Conservation (phyloP, 2,797 vertebrate species). For the Ispidina lecontei region DNA sequence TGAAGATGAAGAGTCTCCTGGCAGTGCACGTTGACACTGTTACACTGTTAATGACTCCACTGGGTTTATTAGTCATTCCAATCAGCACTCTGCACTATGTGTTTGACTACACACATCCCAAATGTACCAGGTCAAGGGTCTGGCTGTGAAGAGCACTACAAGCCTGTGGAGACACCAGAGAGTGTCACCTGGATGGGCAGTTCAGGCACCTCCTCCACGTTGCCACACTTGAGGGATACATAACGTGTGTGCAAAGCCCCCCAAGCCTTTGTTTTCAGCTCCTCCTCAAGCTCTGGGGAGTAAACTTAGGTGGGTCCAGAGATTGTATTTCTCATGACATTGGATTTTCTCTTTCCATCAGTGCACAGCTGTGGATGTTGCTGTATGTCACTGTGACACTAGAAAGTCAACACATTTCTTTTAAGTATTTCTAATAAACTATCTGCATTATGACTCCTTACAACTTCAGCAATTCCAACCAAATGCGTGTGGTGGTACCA, state of each 20-base stretch:
- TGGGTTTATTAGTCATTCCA: neutral
- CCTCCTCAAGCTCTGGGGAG: neutral
- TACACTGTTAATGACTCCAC: neutral
- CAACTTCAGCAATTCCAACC: neutral
- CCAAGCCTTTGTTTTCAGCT: neutral
- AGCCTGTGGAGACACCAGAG: neutral
- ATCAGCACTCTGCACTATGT: neutral
- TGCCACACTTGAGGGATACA: neutral
- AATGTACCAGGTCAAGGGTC: neutral
- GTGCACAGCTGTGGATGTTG: neutral
- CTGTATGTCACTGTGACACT: neutral
- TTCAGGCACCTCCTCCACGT: neutral
- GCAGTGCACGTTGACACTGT: neutral
- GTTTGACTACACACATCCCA: neutral
- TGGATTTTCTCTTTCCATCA: neutral
- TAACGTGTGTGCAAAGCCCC: neutral
- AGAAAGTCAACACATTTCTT: neutral
- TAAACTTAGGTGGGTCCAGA: neutral
- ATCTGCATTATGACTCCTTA: neutral
- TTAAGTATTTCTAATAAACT: neutral
- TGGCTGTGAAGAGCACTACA: neutral
- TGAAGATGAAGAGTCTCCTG: neutral
- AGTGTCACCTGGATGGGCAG: neutral
- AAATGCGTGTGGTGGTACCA: fast-evolving
- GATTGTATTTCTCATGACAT: neutral